phyloP scores from a whole-genome alignment of 2,113 vertebrate species.

The Oryzias melastigma region DNA sequence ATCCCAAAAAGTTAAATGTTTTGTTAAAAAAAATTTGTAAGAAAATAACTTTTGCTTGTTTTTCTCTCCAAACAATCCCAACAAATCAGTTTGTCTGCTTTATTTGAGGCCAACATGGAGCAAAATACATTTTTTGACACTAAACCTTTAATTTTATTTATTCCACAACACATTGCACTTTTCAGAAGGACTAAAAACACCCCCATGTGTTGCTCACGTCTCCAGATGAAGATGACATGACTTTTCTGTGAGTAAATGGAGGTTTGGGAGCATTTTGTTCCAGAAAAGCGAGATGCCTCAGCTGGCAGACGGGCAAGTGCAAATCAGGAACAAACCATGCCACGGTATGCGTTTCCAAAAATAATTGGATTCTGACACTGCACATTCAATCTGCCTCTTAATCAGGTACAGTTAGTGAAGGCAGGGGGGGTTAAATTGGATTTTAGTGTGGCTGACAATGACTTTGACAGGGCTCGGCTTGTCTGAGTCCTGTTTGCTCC shows the following conservation, averaged over 20 bases:
- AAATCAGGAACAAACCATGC: conserved; percentile 54
- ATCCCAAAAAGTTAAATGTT: too few relatives aligned
- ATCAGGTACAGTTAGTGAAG: conserved; percentile 42
- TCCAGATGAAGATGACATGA: conserved; percentile 1
- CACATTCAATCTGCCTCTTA: conserved; percentile 56
- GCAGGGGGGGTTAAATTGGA: conserved; percentile 23
- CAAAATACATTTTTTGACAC: too few relatives aligned
- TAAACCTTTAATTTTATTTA: too few relatives aligned
- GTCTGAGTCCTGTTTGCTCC: conserved; percentile 11
- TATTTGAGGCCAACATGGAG: too few relatives aligned
- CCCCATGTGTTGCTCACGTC: conserved; percentile 1
- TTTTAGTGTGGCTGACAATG: conserved; percentile 21
- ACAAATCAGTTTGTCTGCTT: too few relatives aligned
- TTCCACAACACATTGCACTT: not conserved
- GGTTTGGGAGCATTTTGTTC: conserved; percentile 21
- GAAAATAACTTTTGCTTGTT: too few relatives aligned
- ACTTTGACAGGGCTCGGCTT: conserved; percentile 21
- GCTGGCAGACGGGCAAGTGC: conserved; percentile 42
- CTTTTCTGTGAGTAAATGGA: conserved; percentile 4
- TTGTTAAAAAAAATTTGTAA: too few relatives aligned
- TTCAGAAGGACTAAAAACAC: not conserved
- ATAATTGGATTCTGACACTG: conserved; percentile 54
- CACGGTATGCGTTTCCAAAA: conserved; percentile 39
- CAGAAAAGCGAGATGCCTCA: conserved; percentile 37
- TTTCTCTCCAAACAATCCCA: too few relatives aligned